phyloP scores from a whole-genome alignment of 2,113 vertebrate species.

The Accipiter cooperii region DNA sequence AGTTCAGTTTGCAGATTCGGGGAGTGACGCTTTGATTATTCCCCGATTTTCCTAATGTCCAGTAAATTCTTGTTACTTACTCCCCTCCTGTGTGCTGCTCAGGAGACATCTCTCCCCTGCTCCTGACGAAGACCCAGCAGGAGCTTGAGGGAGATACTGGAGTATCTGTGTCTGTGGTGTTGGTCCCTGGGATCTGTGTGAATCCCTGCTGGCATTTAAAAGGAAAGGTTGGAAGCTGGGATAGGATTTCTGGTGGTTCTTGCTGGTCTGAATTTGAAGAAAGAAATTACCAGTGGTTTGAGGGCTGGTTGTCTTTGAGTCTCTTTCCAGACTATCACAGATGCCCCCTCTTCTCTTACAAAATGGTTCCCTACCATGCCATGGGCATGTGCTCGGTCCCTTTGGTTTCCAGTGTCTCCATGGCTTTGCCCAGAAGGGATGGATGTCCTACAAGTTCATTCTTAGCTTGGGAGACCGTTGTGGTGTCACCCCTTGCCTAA shows the following conservation, averaged over 20 bases:
- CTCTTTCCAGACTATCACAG: neutral
- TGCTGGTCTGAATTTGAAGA: neutral
- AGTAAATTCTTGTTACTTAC: neutral
- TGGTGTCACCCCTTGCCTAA: neutral
- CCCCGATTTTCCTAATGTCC: neutral
- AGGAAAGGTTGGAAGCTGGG: neutral
- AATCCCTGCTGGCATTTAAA: neutral
- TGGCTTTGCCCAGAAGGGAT: neutral
- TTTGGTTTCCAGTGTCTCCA: neutral
- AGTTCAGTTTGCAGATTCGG: neutral
- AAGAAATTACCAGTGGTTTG: neutral
- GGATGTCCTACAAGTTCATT: neutral
- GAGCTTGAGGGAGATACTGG: neutral
- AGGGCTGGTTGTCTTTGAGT: neutral
- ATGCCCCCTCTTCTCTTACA: accelerated
- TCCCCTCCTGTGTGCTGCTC: neutral
- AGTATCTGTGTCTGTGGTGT: neutral
- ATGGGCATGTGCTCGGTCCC: neutral
- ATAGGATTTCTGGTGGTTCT: neutral
- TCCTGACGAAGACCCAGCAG: neutral
- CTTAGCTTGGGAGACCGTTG: neutral
- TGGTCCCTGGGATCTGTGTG: neutral
- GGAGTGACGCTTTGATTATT: neutral
- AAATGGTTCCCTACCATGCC: accelerated
- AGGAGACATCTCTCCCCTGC: neutral